A percentile compares a stretch with the other conserved stretches of the same genome.
These are phyloP conservation scores for Rhagonycha fulva DNA, from an alignment of 2,888 invertebrate genomes.

Conservation along the genomic window DNA sequence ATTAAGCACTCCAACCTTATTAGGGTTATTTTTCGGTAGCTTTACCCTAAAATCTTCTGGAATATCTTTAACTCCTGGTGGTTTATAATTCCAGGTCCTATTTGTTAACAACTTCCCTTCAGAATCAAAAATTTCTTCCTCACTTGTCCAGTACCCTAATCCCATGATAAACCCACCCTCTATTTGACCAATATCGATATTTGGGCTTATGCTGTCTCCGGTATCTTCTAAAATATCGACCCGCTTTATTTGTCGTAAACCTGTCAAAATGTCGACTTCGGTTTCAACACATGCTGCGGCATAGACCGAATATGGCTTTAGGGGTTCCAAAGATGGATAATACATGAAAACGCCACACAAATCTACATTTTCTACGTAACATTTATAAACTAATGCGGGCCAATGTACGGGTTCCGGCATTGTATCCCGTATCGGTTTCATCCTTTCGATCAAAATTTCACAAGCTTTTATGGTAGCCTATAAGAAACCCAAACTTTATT, in stretches of 20 bases:
- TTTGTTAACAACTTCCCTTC: not conserved
- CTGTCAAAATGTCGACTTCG: slow-evolving; percentile 52
- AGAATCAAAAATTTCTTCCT: not conserved
- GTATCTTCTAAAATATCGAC: slow-evolving; percentile 76
- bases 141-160: not conserved
- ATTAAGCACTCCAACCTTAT: slow-evolving; percentile 69
- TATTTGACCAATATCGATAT: not conserved
- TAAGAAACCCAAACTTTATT: not conserved
- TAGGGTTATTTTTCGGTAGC: slow-evolving; percentile 67
- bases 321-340: not conserved
- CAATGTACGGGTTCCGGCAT: slow-evolving; percentile 55
- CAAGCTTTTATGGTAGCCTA: slow-evolving; percentile 10
- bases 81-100: not conserved
- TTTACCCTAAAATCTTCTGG: slow-evolving; percentile 76
- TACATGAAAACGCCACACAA: slow-evolving; percentile 45
- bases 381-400: slow-evolving; percentile 60
- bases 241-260: slow-evolving; percentile 66
- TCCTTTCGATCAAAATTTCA: slow-evolving; percentile 59
- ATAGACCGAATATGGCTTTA: slow-evolving; percentile 55
- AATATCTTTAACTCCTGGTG: slow-evolving; percentile 7
- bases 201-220: not conserved
- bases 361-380: slow-evolving; percentile 59
- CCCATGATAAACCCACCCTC: not conserved
- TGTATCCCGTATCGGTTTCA: slow-evolving; percentile 62
- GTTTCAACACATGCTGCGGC: slow-evolving; percentile 70